A percentile compares a stretch with the other conserved stretches of the same genome.
These are phyloP conservation scores for Colossoma macropomum DNA, from an alignment of 2,113 vertebrate genomes.

Conservation along the genomic window DNA sequence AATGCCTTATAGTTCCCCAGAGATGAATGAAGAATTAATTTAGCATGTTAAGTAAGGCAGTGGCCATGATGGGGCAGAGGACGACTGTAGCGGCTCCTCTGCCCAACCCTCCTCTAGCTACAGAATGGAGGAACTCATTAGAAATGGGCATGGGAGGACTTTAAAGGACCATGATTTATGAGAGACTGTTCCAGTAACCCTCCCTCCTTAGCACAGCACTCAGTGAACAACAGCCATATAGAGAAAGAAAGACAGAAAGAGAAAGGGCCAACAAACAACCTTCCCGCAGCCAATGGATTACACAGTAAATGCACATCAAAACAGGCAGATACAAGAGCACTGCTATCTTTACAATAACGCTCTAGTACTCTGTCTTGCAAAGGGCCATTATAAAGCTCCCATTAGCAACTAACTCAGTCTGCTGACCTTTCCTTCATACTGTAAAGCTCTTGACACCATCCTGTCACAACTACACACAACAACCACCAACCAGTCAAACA, in stretches of 20 bases:
- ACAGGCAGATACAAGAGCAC: constrained; percentile 1
- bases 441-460: neutral
- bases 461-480: neutral
- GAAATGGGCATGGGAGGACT: constrained; percentile 49
- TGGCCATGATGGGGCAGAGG: neutral
- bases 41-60: constrained; percentile 56
- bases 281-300: neutral
- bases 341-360: neutral
- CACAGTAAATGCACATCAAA: constrained; percentile 3
- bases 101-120: constrained; percentile 45
- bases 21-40: constrained; percentile 63
- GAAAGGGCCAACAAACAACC: neutral
- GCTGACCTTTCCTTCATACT: neutral
- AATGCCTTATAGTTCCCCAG: constrained; percentile 62
- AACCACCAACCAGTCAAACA: neutral
- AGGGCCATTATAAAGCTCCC: neutral
- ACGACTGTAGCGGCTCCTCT: constrained; percentile 16
- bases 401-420: neutral
- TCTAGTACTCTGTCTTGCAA: neutral
- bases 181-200: constrained; percentile 43
- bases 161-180: constrained; percentile 46
- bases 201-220: constrained; percentile 40
- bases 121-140: constrained; percentile 56
- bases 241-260: neutral
- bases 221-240: neutral